phyloP scores from a whole-genome alignment of 2,888 invertebrate species.

The Spisula subtruncata region DNA sequence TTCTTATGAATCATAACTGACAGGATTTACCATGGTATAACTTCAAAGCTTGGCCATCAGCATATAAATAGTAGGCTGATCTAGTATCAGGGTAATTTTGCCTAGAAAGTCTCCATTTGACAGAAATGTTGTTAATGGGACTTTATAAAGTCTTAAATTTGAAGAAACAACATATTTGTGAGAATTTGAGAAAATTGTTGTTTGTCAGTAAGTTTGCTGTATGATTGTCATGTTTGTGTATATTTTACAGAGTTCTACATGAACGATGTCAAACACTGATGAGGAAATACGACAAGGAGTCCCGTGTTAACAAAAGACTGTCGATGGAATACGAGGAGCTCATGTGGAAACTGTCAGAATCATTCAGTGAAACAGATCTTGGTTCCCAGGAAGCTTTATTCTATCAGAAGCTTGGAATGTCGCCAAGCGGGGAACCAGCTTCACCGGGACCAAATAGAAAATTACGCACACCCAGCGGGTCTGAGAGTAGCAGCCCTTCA shows the following conservation, averaged over 20 bases:
- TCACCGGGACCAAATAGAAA: conserved; percentile 74
- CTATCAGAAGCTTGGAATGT: conserved; percentile 78
- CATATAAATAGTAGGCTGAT: no score
- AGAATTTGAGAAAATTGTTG: no score
- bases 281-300: conserved; percentile 91
- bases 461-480: conserved; percentile 72
- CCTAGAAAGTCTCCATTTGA: no score
- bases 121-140: no score
- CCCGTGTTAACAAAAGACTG: conserved; percentile 93
- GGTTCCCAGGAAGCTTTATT: conserved; percentile 79
- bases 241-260: conserved; percentile 90
- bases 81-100: no score
- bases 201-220: no score
- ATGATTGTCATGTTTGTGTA: neutral
- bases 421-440: conserved; percentile 67
- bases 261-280: conserved; percentile 92
- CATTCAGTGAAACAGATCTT: conserved; percentile 77
- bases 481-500: conserved; percentile 70
- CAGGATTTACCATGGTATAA: no score
- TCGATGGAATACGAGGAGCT: conserved; percentile 96
- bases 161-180: no score
- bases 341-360: conserved; percentile 92
- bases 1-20: neutral
- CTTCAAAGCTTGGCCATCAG: no score
- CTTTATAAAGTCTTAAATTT: no score